Evolutionary conservation across 2,113 vertebrate species (phyloP).

Genomic region (Sebastes schlegelii): DNA sequence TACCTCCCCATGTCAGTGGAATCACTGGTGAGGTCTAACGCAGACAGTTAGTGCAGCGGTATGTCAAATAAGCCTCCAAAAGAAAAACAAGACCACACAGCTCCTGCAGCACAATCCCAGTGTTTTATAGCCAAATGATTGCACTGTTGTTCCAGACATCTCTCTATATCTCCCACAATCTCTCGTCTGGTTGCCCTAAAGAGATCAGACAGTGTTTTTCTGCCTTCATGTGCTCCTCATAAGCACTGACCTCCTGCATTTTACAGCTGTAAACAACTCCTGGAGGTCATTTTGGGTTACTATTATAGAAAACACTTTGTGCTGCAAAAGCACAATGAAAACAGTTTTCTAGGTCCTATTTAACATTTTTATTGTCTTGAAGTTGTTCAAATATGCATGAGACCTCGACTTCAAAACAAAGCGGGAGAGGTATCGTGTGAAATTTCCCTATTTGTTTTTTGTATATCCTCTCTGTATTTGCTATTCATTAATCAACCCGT

Average conservation of each 20-base stretch:
- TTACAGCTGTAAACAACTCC: constrained; percentile 33
- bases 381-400: constrained; percentile 19
- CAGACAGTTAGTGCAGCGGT: constrained; percentile 14
- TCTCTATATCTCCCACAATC: constrained; percentile 10
- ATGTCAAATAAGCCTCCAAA: constrained; percentile 28
- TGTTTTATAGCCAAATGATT: constrained; percentile 39
- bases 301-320: constrained; percentile 42
- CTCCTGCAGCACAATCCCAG: constrained; percentile 20
- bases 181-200: constrained; percentile 27
- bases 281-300: background rate
- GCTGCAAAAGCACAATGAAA: constrained; percentile 25
- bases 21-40: background rate
- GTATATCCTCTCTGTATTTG: background rate
- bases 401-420: constrained; percentile 14
- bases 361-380: background rate
- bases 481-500: background rate
- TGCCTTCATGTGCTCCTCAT: constrained; percentile 10
- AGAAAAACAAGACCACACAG: constrained; percentile 35
- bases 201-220: constrained; percentile 7
- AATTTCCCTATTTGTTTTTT: background rate
- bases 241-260: constrained; percentile 30
- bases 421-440: background rate
- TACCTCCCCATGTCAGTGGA: background rate
- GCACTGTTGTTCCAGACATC: constrained; percentile 4
- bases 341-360: constrained; percentile 17